Base-by-base conservation (phyloP, 2,888 invertebrate species). In the Xylota segnis region DNA sequence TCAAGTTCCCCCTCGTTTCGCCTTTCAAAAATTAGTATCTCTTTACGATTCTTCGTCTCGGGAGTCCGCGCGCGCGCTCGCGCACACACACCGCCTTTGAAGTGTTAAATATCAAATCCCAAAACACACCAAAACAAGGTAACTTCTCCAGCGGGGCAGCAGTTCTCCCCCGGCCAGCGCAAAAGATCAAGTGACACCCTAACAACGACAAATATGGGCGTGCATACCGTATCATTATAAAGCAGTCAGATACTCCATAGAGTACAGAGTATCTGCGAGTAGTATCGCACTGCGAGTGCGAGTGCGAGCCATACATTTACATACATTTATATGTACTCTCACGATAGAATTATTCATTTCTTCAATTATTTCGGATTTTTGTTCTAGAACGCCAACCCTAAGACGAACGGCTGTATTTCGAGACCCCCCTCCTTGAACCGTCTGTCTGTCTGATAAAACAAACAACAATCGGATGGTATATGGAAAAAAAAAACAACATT, bases 161-260 rank as follows among this genome's bases (percentile, higher is more conserved):
- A 23, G 61, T 14, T 52, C 37, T 40, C n/a, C 27, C 27, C 16
- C 40, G 32, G 52, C 40, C 29, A 37, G 43, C 66, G 54, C 66
- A 40, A 84, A 71, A 86, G 84, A 86, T 86, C 84, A 81, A 86
- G 66, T 86, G 75, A 81, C 84, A 86, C 84, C 81, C 84, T 56
- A 66, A 81, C 75, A 43, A 43, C 43, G 84, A 84, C 84, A 76
- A 86, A 86, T 86, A 86, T 86, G 84, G 84, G 66, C 84, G 76
- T 68, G 76, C 66, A 86, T 65, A 54, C 32, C 50, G 52, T 78
- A 61, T 59, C 43, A 43, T 52, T 61, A 66, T 45, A 66, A 66
- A 23, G 34, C 32, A 50, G 7, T 32, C 32, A 18, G 23, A 34
- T 18, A 34, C 47, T 59, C 71, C 56, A 59, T 77, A 59, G 10